Evolutionary conservation across 2,113 vertebrate species (phyloP).

Genomic region (Ramphastos sulfuratus): DNA sequence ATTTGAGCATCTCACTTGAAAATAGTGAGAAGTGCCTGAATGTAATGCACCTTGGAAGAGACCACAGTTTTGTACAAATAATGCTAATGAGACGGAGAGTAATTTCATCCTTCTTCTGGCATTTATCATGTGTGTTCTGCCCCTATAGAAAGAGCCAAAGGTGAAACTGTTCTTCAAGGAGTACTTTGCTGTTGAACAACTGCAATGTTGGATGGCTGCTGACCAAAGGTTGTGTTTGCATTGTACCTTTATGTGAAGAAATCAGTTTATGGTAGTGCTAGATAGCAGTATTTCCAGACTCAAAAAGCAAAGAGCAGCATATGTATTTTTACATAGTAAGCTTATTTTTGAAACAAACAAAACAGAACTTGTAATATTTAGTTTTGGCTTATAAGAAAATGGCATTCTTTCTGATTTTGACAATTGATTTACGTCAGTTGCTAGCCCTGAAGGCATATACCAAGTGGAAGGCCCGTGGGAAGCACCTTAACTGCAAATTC

Average conservation of each 20-base stretch:
- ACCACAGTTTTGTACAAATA: not conserved
- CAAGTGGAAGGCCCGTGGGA: not conserved
- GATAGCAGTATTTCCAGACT: not conserved
- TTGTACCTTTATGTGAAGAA: not conserved
- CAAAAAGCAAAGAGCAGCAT: not conserved
- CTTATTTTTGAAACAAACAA: not conserved
- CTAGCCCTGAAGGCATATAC: not conserved
- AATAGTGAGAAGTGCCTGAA: not conserved
- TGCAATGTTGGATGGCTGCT: not conserved
- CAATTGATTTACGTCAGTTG: not conserved
- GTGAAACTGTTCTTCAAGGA: not conserved
- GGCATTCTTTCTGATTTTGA: not conserved
- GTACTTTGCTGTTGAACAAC: not conserved
- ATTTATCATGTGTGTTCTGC: not conserved
- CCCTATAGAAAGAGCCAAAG: not conserved
- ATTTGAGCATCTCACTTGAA: not conserved
- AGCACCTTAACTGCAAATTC: not conserved
- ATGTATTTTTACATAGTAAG: not conserved
- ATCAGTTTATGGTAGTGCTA: not conserved
- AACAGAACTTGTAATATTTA: not conserved
- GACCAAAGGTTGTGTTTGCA: not conserved
- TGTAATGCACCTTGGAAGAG: not conserved
- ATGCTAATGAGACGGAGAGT: not conserved
- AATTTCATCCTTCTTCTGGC: not conserved
- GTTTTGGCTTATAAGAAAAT: not conserved